These are phyloP conservation scores for Solenodon paradoxus DNA, from an alignment of 2,113 vertebrate species.

Conservation along the genomic window DNA sequence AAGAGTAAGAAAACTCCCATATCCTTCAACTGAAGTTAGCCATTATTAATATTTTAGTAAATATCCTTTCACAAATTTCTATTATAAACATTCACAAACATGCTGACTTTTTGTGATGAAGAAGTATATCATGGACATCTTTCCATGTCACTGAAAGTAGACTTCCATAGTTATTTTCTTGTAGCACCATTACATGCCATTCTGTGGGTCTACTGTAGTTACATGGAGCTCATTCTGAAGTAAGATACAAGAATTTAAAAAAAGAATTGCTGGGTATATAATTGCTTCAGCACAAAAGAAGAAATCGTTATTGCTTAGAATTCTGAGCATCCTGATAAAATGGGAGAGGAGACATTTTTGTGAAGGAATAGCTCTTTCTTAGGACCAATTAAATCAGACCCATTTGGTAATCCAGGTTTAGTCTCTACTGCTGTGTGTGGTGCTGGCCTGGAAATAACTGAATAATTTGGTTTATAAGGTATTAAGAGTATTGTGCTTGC, in stretches of 20 bases:
- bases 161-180: background rate
- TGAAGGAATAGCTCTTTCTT: background rate
- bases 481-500: background rate
- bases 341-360: background rate
- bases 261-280: background rate
- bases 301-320: background rate
- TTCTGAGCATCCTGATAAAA: background rate
- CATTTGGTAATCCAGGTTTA: background rate
- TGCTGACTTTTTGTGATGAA: background rate
- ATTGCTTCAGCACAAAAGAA: background rate
- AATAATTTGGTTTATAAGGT: background rate
- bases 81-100: background rate
- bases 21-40: background rate
- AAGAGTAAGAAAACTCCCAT: background rate
- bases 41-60: conserved; percentile 33
- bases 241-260: conserved; percentile 19
- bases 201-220: background rate
- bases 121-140: background rate
- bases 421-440: background rate
- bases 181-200: background rate
- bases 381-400: background rate
- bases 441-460: background rate
- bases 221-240: background rate
- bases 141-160: background rate
- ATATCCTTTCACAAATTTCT: background rate